Base-by-base conservation (phyloP, 2,888 invertebrate species). In the Pristionchus exspectatus region DNA sequence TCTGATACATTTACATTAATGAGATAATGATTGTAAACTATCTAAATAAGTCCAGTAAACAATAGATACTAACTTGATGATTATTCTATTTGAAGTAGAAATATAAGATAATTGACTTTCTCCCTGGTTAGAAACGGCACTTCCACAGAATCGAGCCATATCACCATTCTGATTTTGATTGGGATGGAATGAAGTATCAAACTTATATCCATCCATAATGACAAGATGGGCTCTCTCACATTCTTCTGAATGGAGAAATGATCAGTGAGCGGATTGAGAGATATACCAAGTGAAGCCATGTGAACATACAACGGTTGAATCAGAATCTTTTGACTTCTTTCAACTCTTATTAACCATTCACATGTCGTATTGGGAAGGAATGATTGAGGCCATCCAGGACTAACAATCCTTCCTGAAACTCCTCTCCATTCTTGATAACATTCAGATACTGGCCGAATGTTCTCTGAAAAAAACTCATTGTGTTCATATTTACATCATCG, bases 221-320 rank as follows among this genome's bases (percentile, higher is more conserved):
- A 83, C 9, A 24, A 83, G 54, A 27, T 83, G 54, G 3, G 27
- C 44, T 1, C 54, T 18, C n/a, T 83, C 83, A 21, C 83, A 83
- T n/a, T 83, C 83, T n/a, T 83, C 83, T 83, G 54, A 54, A 44
- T 33, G 7, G 14, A 14, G 4, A 9, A 44, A 69, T 14, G n/a
- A 50, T 50, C 9, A 50, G 12, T 50, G 44, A 50, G 9, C 44
- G 44, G 9, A 12, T 50, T 50, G 44, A 50, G 9, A 50, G 44
- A 50, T 50, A 50, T n/a, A 69, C 74, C 74, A 10, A 74, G 14
- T 14, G 74, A 21, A 5, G 74, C 16, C 18, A 74, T 74, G 16
- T 83, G 83, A 9, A 83, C 83, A 50, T 83, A 83, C 9, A 83
- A 50, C 12, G 83, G 83, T 83, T 83, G 83, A n/a, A 83, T n/a